Evolutionary conservation across 1,140 invertebrate species (phyloP), one percentile per base, ranked within the genome.

Genomic region (Macrotrachela quadricornifera): DNA sequence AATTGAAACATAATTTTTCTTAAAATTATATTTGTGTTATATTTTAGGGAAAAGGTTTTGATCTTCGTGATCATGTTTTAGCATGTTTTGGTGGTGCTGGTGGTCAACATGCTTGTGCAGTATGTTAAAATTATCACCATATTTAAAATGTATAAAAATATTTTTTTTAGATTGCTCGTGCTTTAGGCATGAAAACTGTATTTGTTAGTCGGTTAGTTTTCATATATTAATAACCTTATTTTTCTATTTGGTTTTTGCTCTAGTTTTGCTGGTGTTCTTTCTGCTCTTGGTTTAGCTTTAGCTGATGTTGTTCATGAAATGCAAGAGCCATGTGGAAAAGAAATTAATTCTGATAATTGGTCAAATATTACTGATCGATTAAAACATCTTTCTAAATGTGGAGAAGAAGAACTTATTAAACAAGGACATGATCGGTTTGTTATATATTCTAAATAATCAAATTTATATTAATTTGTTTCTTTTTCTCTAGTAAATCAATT

Each of bases 81-180:
- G 82, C 90, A 1, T 92, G 90, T 69, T 99, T 99, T 73, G 94
- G 92, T 18, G 92, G 94, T 18, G 94, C 92, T 18, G 94, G 91
- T 45, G 91, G 85, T 8, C 92, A 97, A 68, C 92, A 97, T 73
- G 90, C 91, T 10, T 96, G 91, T 71, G 79, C 87, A 9, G 86
- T 97, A 21, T 57, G 90, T 88, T n/a, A 73, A 80, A 17, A 77
- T 80, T 16, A 74, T 96, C 10, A 30, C 8, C 8, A 4, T 30
- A 30, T 30, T 30, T 2, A 30, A 30, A 30, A 30, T 30, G 3
- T 4, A 30, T 4, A 30, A 30, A 30, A 30, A 30, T 30, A 30
- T 30, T 30, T 30, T 30, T 4, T 30, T 30, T 30, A 30, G 21
- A 30, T 30, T 16, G 53, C 46, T 2, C 18, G 47, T 18, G 46